phyloP scores from a whole-genome alignment of 2,888 invertebrate genomes.

The Trichogramma evanescens region DNA sequence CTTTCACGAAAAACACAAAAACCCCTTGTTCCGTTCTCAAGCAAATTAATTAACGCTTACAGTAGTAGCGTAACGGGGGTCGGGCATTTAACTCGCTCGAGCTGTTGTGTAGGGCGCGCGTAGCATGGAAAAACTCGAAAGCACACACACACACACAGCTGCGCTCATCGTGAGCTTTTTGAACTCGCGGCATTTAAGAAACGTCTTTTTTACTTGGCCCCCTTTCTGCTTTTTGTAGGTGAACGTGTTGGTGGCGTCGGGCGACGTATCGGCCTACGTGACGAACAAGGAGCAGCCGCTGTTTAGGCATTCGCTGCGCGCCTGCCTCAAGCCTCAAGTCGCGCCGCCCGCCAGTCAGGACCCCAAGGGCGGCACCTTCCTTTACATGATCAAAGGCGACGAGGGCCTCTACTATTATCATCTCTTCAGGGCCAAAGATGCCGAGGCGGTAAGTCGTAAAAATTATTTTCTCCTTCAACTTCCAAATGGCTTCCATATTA shows the following conservation, averaged over 20 bases:
- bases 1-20: too few relatives aligned
- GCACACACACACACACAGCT: too few relatives aligned
- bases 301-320: slow-evolving; percentile 39
- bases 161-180: too few relatives aligned
- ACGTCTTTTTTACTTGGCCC: too few relatives aligned
- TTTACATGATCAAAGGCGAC: slow-evolving; percentile 66
- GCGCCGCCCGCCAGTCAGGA: slow-evolving; percentile 52
- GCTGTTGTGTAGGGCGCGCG: not conserved
- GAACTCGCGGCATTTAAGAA: too few relatives aligned
- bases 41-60: too few relatives aligned
- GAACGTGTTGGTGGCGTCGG: slow-evolving; percentile 66
- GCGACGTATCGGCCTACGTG: slow-evolving; percentile 43
- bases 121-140: not conserved
- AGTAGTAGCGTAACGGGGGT: too few relatives aligned
- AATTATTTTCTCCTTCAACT: not conserved
- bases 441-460: slow-evolving; percentile 59
- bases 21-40: too few relatives aligned
- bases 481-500: not conserved
- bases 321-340: slow-evolving; percentile 37
- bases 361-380: slow-evolving; percentile 54
- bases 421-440: slow-evolving; percentile 62
- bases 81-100: too few relatives aligned
- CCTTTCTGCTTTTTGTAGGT: slow-evolving; percentile 51
- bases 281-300: slow-evolving; percentile 36
- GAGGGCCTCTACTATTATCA: slow-evolving; percentile 70